These are phyloP conservation scores for Epizoanthus stellaris DNA, from an alignment of 92 coral and sea anemone genomes.

Conservation along the genomic window DNA sequence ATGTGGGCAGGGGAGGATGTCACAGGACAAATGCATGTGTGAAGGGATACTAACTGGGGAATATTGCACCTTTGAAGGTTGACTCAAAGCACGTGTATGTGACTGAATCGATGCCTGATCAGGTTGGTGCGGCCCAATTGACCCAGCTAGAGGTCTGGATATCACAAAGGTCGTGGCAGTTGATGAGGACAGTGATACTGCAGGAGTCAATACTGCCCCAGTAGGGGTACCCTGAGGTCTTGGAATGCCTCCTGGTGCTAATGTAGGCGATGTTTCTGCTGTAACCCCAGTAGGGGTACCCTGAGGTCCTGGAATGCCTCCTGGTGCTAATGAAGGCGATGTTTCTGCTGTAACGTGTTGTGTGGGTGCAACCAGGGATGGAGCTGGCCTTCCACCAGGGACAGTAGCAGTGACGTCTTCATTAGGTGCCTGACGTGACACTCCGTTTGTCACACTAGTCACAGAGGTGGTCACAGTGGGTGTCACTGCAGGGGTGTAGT, in stretches of 20 bases:
- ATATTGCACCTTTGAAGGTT: slow-evolving; percentile 3
- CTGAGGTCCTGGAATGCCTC: neutral
- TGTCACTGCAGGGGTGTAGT: neutral
- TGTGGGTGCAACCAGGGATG: neutral
- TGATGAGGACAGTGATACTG: neutral
- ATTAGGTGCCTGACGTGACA: neutral
- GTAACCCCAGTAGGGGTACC: neutral
- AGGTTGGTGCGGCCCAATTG: neutral
- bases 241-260: neutral
- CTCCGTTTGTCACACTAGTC: neutral
- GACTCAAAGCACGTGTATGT: neutral
- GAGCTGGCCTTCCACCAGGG: neutral
- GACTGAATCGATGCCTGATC: neutral
- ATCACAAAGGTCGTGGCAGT: neutral
- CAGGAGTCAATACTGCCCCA: neutral
- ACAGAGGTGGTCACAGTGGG: neutral
- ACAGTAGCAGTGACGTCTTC: neutral
- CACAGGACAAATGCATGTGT: slow-evolving; percentile 97
- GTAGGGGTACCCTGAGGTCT: neutral
- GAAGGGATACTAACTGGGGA: slow-evolving; percentile 58
- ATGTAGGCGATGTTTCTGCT: neutral
- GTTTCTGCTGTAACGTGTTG: neutral
- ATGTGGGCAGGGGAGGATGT: slow-evolving; percentile 90
- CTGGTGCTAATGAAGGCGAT: neutral
- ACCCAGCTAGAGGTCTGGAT: slow-evolving; percentile 13